These are phyloP conservation scores for Bucco capensis DNA, from an alignment of 2,113 vertebrate species.

Conservation along the genomic window DNA sequence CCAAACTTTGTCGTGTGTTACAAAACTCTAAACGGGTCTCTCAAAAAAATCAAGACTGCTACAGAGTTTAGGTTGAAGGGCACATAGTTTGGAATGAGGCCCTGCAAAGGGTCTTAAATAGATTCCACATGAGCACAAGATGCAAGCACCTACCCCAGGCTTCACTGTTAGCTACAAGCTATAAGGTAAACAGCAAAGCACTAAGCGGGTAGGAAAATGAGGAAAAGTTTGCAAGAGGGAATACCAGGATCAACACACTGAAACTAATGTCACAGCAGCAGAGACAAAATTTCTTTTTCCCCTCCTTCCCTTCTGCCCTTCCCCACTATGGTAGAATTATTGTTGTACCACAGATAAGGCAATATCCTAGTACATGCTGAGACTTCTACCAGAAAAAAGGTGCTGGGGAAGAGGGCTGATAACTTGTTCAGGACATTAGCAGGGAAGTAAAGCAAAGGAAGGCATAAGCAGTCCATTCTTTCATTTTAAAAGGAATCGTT, in stretches of 20 bases:
- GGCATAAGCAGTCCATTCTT: background rate
- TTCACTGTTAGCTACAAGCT: background rate
- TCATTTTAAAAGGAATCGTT: fast-evolving
- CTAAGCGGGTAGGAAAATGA: background rate
- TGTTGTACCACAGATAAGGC: background rate
- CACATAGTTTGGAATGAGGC: slow-evolving; percentile 57
- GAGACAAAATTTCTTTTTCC: background rate
- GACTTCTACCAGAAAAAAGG: background rate
- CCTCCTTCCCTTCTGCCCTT: background rate
- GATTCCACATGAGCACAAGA: slow-evolving; percentile 47
- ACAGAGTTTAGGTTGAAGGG: slow-evolving; percentile 48
- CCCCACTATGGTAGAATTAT: fast-evolving
- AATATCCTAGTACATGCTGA: background rate
- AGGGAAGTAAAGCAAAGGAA: background rate
- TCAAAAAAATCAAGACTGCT: slow-evolving; percentile 1
- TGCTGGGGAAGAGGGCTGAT: background rate
- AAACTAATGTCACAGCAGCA: background rate
- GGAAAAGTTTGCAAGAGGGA: background rate
- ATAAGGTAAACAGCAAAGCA: background rate
- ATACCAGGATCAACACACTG: background rate
- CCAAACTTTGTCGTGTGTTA: background rate
- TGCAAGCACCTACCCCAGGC: background rate
- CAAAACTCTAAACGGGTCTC: background rate
- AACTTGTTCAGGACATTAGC: background rate
- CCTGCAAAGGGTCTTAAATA: slow-evolving; percentile 45